A percentile compares a stretch with the other conserved stretches of the same genome.
Conservation (phyloP, 2,113 vertebrate species). For the Trogon surrucura region DNA sequence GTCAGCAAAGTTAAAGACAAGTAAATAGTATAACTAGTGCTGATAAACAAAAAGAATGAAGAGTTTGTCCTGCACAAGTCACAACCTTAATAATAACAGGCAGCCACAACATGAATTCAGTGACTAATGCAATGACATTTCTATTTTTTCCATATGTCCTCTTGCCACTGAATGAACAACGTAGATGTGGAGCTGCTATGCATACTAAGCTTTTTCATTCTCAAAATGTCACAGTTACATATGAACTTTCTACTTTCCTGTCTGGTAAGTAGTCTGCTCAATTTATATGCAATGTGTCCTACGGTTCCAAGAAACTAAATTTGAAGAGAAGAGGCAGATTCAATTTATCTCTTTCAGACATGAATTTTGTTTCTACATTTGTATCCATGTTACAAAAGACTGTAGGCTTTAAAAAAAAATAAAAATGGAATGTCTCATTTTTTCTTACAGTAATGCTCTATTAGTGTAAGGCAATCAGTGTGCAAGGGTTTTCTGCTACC, state of each 20-base stretch:
- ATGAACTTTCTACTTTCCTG: constrained; percentile 19
- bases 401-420: neutral
- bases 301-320: neutral
- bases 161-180: neutral
- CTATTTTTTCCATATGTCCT: constrained; percentile 18
- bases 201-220: constrained; percentile 20
- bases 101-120: constrained; percentile 23
- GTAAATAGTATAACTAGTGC: neutral
- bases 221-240: constrained; percentile 29
- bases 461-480: neutral
- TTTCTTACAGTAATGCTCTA: neutral
- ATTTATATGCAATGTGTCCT: neutral
- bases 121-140: constrained; percentile 52
- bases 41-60: constrained; percentile 6
- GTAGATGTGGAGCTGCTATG: neutral
- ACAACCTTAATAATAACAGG: constrained; percentile 25
- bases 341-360: neutral
- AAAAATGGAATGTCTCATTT: neutral
- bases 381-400: neutral
- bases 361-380: neutral
- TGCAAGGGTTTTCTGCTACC: neutral
- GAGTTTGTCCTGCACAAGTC: neutral
- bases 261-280: neutral
- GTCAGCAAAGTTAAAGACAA: neutral
- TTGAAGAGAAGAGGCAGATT: neutral